Conservation (phyloP, 2,113 vertebrate genomes). For the Pseudorhombus dupliciocellatus region DNA sequence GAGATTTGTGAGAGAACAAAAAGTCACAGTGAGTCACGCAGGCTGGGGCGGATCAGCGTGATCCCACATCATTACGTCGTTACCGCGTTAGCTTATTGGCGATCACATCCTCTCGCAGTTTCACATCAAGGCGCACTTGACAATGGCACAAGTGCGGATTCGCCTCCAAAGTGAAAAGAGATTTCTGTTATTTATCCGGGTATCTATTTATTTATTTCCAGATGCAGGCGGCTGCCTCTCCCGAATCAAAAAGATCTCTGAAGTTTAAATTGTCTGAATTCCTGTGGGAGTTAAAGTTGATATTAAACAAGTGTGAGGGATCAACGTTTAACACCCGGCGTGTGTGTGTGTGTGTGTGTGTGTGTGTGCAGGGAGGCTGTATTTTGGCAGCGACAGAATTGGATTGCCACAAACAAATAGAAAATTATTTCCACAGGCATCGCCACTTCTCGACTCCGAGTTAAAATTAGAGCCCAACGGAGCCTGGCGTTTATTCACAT, state of each 20-base stretch:
- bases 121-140: conserved; percentile 26
- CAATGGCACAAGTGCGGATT: conserved; percentile 16
- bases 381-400: conserved; percentile 17
- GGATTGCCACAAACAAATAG: conserved; percentile 25
- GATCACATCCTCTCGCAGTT: conserved; percentile 36
- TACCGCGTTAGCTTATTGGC: conserved; percentile 18
- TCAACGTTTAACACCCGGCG: not conserved
- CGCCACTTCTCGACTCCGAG: conserved; percentile 33
- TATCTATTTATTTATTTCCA: conserved; percentile 48
- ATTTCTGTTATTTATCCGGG: conserved; percentile 42
- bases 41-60: conserved; percentile 37
- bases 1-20: conserved; percentile 31
- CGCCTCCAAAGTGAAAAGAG: conserved; percentile 11
- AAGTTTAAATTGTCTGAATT: conserved; percentile 15
- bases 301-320: conserved; percentile 7
- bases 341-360: not conserved
- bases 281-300: conserved; percentile 27
- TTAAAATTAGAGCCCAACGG: conserved; percentile 53
- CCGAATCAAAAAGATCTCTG: not conserved
- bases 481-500: conserved; percentile 63
- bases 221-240: conserved; percentile 12
- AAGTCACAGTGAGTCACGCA: conserved; percentile 41
- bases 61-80: conserved; percentile 56
- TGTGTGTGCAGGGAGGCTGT: not conserved
- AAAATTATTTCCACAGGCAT: conserved; percentile 27